Percentiles rank a stretch among this genome's conserved stretches.
phyloP scores from a whole-genome alignment of 2,888 invertebrate species.

The Lasius platythorax region DNA sequence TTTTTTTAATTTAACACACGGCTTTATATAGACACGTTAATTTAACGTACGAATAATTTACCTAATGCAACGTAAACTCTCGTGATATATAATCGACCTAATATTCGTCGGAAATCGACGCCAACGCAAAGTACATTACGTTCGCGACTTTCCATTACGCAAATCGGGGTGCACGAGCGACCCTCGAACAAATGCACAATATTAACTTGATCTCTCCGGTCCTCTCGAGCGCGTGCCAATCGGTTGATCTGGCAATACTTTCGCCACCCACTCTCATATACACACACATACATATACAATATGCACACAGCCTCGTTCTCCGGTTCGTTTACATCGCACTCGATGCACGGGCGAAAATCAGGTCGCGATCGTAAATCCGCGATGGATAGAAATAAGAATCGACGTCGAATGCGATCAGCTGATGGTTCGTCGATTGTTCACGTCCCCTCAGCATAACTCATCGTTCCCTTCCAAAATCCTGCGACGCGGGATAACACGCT shows the following conservation, averaged over 20 bases:
- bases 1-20: neutral
- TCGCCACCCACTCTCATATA: neutral
- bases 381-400: conserved; percentile 29
- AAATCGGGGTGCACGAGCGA: neutral
- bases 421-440: conserved; percentile 5
- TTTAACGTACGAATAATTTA: neutral
- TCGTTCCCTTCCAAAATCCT: neutral
- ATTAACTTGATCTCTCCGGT: conserved; percentile 15
- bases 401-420: conserved; percentile 4
- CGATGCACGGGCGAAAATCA: conserved; percentile 5
- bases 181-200: conserved; percentile 25
- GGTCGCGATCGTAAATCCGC: conserved; percentile 46
- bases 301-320: neutral
- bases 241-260: conserved; percentile 20
- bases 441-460: conserved; percentile 12
- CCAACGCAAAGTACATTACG: conserved; percentile 12
- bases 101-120: conserved; percentile 8
- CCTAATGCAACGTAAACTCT: conserved; percentile 9
- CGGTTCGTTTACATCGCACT: conserved; percentile 21
- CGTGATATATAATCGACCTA: conserved; percentile 24
- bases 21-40: neutral
- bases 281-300: neutral
- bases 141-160: conserved; percentile 20
- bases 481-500: conserved; percentile 33
- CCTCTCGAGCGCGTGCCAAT: conserved; percentile 4